A percentile compares a stretch with the other conserved stretches of the same genome.
Conservation (phyloP, 2,888 invertebrate species). For the Pseudococcus viburni region DNA sequence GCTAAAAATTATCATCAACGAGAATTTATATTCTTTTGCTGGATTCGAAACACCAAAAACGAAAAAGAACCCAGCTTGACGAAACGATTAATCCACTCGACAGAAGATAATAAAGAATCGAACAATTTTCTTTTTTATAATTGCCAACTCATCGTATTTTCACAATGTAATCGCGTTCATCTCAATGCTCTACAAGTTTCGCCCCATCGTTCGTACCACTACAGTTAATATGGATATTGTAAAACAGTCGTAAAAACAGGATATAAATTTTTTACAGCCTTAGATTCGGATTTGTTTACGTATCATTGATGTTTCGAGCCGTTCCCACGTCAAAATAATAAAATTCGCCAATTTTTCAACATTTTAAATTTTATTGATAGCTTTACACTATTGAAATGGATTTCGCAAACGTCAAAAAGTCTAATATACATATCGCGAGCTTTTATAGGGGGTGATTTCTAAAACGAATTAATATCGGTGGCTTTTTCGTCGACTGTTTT, state of each 20-base stretch:
- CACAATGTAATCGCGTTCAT: background rate
- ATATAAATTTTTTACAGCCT: constrained; percentile 34
- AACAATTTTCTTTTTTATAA: background rate
- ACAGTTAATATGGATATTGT: constrained; percentile 4
- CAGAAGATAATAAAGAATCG: background rate
- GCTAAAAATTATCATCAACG: no score
- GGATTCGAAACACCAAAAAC: no score
- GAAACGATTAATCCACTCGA: no score
- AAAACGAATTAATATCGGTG: constrained; percentile 16
- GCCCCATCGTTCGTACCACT: no score
- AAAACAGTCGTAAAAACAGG: background rate
- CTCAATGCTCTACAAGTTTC: background rate
- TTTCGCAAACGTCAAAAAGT: background rate
- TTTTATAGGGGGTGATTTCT: constrained; percentile 11
- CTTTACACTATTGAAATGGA: constrained; percentile 37
- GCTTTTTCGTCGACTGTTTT: background rate
- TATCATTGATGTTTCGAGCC: background rate
- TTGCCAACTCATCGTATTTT: constrained; percentile 6
- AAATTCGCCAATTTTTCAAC: constrained; percentile 40
- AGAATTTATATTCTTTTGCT: no score
- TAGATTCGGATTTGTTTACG: constrained; percentile 6
- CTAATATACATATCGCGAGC: background rate
- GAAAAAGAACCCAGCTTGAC: no score
- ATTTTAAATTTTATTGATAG: constrained; percentile 28
- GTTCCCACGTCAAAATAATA: constrained; percentile 18